phyloP scores from a whole-genome alignment of 2,113 vertebrate genomes.

The Sprattus sprattus region DNA sequence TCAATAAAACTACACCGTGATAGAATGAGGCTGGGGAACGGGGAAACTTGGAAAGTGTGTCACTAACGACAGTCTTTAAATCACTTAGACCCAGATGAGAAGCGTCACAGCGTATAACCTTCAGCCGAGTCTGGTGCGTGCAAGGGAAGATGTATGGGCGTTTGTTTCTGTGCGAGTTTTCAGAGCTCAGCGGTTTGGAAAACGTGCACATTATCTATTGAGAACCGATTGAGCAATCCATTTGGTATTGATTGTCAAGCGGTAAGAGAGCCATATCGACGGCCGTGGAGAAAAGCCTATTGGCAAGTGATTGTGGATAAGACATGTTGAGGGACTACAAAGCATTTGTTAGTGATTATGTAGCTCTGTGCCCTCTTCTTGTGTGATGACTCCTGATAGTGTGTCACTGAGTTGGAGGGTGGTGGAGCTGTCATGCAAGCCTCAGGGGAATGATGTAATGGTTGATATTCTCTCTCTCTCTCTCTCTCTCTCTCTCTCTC shows the following conservation, averaged over 20 bases:
- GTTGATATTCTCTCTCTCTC: neutral
- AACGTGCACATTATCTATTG: neutral
- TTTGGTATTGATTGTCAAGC: constrained; percentile 16
- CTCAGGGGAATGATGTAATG: constrained; percentile 7
- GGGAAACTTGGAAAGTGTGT: neutral
- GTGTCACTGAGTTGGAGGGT: neutral
- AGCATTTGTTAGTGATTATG: constrained; percentile 6
- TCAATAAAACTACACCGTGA: constrained; percentile 29
- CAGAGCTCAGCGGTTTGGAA: neutral
- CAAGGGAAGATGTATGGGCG: neutral
- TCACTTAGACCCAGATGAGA: constrained; percentile 14
- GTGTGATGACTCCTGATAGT: neutral
- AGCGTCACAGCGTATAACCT: neutral
- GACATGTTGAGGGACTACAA: neutral
- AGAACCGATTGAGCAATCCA: neutral
- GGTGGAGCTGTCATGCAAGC: neutral
- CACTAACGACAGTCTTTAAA: constrained; percentile 10
- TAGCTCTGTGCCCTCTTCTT: neutral
- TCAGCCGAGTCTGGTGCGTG: neutral
- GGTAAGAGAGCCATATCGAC: neutral
- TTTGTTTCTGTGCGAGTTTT: neutral
- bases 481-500: constrained; percentile 24
- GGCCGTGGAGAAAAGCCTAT: neutral
- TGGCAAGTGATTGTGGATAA: neutral
- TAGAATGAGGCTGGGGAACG: constrained; percentile 26